Evolutionary conservation across 2,113 vertebrate species (phyloP).

Genomic region (Albula goreensis): DNA sequence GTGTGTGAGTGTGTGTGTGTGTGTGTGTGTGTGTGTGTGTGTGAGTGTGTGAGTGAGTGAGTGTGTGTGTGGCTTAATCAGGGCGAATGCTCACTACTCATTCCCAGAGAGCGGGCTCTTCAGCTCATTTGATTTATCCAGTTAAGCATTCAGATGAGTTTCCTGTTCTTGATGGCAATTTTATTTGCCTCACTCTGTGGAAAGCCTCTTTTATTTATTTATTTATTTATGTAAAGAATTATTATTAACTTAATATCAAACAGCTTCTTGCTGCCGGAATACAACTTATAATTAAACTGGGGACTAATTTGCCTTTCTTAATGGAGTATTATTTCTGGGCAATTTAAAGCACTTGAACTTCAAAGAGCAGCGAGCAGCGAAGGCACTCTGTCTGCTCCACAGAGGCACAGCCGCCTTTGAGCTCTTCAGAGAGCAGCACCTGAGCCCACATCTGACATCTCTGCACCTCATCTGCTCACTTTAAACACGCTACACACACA

Average conservation of each 20-base stretch:
- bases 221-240: constrained; percentile 52
- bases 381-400: constrained; percentile 37
- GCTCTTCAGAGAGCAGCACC: constrained; percentile 35
- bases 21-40: too few relatives aligned
- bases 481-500: constrained; percentile 26
- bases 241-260: constrained; percentile 67
- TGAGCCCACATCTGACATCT: constrained; percentile 21
- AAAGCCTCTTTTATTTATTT: constrained; percentile 66
- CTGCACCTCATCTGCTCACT: neutral
- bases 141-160: constrained; percentile 54
- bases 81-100: constrained; percentile 32
- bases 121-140: constrained; percentile 61
- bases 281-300: constrained; percentile 66
- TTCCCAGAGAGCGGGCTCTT: constrained; percentile 44
- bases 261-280: constrained; percentile 55
- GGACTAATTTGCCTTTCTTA: constrained; percentile 69
- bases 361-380: constrained; percentile 61
- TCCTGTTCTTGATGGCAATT: constrained; percentile 47
- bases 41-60: too few relatives aligned
- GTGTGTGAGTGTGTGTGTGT: too few relatives aligned
- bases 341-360: constrained; percentile 70
- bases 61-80: constrained; percentile 23
- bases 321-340: constrained; percentile 72
- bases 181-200: constrained; percentile 45
- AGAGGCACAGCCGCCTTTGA: neutral